A percentile compares a stretch with the other conserved stretches of the same genome.
Evolutionary conservation across 2,113 vertebrate species (phyloP).

Genomic region (Scolopax mira): DNA sequence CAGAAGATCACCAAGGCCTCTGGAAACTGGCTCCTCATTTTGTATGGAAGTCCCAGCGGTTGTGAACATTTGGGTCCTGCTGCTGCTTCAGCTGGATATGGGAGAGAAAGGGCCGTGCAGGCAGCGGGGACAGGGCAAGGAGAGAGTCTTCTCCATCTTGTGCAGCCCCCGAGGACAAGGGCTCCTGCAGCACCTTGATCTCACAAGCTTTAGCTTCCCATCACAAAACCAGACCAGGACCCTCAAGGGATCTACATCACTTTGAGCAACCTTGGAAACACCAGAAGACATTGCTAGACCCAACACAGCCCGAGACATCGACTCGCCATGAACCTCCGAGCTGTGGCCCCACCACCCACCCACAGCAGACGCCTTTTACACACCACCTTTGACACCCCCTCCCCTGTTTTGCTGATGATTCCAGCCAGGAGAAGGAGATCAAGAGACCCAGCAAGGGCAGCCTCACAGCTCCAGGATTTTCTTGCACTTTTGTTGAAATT

Average conservation of each 20-base stretch:
- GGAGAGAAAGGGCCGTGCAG: rapidly evolving
- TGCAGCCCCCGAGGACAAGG: not conserved
- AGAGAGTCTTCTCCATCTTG: not conserved
- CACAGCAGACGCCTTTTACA: not conserved
- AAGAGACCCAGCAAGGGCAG: not conserved
- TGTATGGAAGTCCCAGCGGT: rapidly evolving
- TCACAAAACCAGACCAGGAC: not conserved
- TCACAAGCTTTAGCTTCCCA: not conserved
- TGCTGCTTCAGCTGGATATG: not conserved
- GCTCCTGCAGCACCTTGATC: not conserved
- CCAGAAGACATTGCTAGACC: not conserved
- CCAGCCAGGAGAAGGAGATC: not conserved
- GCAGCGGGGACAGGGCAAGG: not conserved
- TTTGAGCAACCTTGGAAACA: not conserved
- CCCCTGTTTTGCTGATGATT: not conserved
- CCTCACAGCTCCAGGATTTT: not conserved
- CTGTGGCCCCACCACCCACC: not conserved
- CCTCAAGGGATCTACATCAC: not conserved
- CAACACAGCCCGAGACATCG: not conserved
- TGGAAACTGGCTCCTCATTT: not conserved
- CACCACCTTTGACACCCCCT: not conserved
- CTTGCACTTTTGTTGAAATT: conserved; percentile 47
- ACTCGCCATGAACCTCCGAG: rapidly evolving
- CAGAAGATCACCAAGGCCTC: not conserved
- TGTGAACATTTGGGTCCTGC: not conserved